phyloP scores from a whole-genome alignment of 2,888 invertebrate species.

The Mesorhabditis belari region DNA sequence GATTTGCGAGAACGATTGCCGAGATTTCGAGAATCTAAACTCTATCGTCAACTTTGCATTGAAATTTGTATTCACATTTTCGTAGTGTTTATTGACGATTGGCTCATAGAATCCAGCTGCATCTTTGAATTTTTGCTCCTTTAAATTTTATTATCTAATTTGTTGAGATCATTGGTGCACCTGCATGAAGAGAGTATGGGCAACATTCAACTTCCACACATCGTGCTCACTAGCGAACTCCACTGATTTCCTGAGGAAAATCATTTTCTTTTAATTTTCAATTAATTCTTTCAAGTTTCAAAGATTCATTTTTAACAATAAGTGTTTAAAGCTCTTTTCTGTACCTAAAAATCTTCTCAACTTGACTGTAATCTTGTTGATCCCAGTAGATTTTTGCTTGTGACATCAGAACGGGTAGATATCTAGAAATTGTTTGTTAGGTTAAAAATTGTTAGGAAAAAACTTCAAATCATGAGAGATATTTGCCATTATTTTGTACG shows the following conservation, averaged over 20 bases:
- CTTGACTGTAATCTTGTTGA: conserved; percentile 84
- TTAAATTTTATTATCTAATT: too few species aligned
- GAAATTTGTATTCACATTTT: too few species aligned
- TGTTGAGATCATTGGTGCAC: conserved; percentile 7
- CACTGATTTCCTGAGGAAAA: conserved; percentile 22
- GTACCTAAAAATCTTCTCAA: conserved; percentile 56
- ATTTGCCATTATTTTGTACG: too few species aligned
- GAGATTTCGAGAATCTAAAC: conserved; percentile 74
- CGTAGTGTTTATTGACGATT: conserved; percentile 86
- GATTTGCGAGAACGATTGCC: conserved; percentile 93
- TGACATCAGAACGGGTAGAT: conserved; percentile 96
- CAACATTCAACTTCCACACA: conserved; percentile 92
- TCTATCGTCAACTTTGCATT: too few species aligned
- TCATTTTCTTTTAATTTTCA: too few species aligned
- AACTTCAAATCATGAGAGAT: too few species aligned
- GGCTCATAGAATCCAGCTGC: conserved; percentile 96
- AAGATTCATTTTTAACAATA: too few species aligned
- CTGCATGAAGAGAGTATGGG: conserved; percentile 97
- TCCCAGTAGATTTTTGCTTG: conserved; percentile 97
- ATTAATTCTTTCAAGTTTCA: neutral
- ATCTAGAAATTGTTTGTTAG: too few species aligned
- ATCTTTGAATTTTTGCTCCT: conserved; percentile 91
- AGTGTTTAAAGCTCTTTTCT: too few species aligned
- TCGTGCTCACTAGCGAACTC: conserved; percentile 97
- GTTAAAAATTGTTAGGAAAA: too few species aligned